These are phyloP conservation scores for Scomber colias DNA, from an alignment of 2,113 vertebrate genomes.

Conservation along the genomic window DNA sequence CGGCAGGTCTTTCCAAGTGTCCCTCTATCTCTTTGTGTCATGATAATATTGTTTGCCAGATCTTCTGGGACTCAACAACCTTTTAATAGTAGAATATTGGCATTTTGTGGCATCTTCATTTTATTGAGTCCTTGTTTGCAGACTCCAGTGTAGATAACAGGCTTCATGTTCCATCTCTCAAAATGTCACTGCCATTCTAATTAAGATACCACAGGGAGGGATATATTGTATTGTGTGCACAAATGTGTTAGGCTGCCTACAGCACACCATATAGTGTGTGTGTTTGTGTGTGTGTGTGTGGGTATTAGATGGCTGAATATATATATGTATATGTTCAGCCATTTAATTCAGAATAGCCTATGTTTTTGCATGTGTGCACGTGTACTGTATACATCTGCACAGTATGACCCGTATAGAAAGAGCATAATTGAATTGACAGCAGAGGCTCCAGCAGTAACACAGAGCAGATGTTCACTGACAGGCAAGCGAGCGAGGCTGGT, in stretches of 20 bases:
- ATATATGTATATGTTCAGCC: neutral
- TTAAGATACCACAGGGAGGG: slow-evolving; percentile 36
- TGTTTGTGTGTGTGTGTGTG: no score
- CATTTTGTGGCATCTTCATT: slow-evolving; percentile 52
- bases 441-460: slow-evolving; percentile 60
- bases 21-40: slow-evolving; percentile 20
- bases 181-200: slow-evolving; percentile 68
- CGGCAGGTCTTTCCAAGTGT: slow-evolving; percentile 13
- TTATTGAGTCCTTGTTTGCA: slow-evolving; percentile 50
- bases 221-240: neutral
- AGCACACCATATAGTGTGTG: no score
- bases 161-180: slow-evolving; percentile 27
- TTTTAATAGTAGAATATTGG: slow-evolving; percentile 50
- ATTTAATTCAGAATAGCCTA: neutral
- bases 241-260: neutral
- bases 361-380: slow-evolving; percentile 19
- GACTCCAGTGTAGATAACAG: slow-evolving; percentile 1
- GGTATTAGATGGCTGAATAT: no score
- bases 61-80: slow-evolving; percentile 28
- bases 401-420: slow-evolving; percentile 50
- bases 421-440: slow-evolving; percentile 72
- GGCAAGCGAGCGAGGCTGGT: slow-evolving; percentile 37
- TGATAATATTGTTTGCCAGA: slow-evolving; percentile 2
- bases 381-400: slow-evolving; percentile 25
- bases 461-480: slow-evolving; percentile 77